phyloP scores from a whole-genome alignment of 2,797 vertebrate species.

The Mormyrus hasselquistii region DNA sequence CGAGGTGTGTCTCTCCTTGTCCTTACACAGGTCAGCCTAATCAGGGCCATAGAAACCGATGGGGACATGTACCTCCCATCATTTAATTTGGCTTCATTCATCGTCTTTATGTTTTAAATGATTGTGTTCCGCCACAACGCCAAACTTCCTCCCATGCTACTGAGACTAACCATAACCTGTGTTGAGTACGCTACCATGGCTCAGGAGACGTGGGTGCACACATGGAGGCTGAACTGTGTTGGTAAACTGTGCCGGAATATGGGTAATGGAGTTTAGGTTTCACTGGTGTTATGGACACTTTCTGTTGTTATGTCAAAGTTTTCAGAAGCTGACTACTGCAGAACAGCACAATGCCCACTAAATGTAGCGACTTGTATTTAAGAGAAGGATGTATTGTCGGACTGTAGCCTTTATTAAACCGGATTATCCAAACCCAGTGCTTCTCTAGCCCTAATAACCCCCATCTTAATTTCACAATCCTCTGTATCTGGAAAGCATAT shows the following conservation, averaged over 20 bases:
- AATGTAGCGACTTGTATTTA: neutral
- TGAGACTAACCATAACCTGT: neutral
- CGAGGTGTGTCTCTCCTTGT: neutral
- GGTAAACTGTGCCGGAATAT: neutral
- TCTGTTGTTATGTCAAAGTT: neutral
- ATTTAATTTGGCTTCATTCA: neutral
- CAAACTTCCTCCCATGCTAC: neutral
- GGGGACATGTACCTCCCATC: neutral
- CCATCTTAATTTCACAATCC: slow-evolving; percentile 90
- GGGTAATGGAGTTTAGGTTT: neutral
- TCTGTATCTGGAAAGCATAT: slow-evolving; percentile 79
- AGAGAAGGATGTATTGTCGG: neutral
- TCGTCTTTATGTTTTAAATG: neutral
- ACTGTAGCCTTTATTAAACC: neutral
- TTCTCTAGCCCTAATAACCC: slow-evolving; percentile 64
- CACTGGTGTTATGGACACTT: neutral
- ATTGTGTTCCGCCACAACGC: neutral
- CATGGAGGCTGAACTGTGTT: neutral
- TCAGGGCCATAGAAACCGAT: neutral
- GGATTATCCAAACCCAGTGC: neutral
- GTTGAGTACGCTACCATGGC: neutral
- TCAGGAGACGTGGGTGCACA: neutral
- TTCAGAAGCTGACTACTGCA: neutral
- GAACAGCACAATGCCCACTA: neutral
- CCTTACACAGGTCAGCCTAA: neutral